These are phyloP conservation scores for Acleris cristana DNA, from an alignment of 2,888 invertebrate genomes.

Conservation along the genomic window DNA sequence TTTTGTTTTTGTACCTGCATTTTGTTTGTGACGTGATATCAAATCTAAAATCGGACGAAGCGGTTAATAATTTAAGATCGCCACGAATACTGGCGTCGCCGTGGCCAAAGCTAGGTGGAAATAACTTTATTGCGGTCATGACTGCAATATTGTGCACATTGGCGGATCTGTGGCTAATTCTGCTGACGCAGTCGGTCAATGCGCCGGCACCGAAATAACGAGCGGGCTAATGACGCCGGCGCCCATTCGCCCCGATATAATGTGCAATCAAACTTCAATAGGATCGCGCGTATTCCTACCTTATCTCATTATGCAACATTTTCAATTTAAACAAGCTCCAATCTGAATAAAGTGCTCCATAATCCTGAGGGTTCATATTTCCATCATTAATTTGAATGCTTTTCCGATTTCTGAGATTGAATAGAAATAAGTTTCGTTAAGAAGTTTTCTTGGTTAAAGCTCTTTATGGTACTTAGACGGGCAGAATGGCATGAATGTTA, in stretches of 20 bases:
- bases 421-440: no score
- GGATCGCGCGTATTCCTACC: constrained; percentile 47
- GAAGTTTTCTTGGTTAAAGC: no score
- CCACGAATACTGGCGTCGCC: constrained; percentile 26
- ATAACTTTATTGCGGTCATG: constrained; percentile 67
- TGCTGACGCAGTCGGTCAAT: constrained; percentile 70
- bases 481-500: no score
- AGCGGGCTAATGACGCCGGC: constrained; percentile 70
- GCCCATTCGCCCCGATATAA: constrained; percentile 57
- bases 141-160: constrained; percentile 61
- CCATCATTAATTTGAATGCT: no score
- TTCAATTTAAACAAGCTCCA: constrained; percentile 27
- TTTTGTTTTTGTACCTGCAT: no score
- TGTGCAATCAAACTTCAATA: constrained; percentile 61
- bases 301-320: constrained; percentile 41
- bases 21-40: no score
- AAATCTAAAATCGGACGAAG: constrained; percentile 16
- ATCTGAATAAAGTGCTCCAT: constrained; percentile 8
- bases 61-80: constrained; percentile 26
- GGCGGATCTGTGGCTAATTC: constrained; percentile 70
- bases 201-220: constrained; percentile 73
- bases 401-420: no score
- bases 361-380: neutral
- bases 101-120: constrained; percentile 44
- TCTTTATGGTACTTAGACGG: no score